phyloP scores from a whole-genome alignment of 1,140 invertebrate genomes.

The Temnothorax nylanderi region DNA sequence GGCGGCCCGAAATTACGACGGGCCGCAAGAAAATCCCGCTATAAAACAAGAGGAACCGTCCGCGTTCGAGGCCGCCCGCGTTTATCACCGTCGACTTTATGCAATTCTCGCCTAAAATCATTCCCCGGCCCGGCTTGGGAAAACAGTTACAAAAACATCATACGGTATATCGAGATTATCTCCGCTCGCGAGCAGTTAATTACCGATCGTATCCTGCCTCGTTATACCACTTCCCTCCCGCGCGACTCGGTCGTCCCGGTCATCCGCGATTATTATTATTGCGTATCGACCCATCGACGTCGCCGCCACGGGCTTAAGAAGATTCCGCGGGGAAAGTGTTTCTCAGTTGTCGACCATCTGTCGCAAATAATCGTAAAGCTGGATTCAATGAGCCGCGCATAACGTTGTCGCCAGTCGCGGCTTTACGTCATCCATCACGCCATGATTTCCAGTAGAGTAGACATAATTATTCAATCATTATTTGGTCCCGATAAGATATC shows the following conservation, averaged over 20 bases:
- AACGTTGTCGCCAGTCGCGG: conserved; percentile 34
- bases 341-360: conserved; percentile 46
- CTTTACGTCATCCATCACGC: conserved; percentile 35
- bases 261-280: neutral
- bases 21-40: conserved; percentile 23
- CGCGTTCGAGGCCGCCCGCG: neutral
- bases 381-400: conserved; percentile 32
- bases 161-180: conserved; percentile 6
- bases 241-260: neutral
- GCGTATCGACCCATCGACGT: neutral
- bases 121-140: neutral
- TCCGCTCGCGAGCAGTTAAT: conserved; percentile 27
- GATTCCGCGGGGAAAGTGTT: neutral
- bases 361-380: conserved; percentile 58
- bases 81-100: conserved; percentile 40
- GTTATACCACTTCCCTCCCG: conserved; percentile 7
- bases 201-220: conserved; percentile 14
- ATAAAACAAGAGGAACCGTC: conserved; percentile 7
- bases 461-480: conserved; percentile 53
- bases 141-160: conserved; percentile 31
- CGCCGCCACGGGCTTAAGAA: neutral
- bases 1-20: conserved; percentile 41
- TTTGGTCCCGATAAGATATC: conserved; percentile 43
- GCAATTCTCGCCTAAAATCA: conserved; percentile 21
- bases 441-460: conserved; percentile 49